Evolutionary conservation across 2,113 vertebrate genomes (phyloP), one percentile per base, ranked within the genome.

Genomic region (Lampris incognitus): DNA sequence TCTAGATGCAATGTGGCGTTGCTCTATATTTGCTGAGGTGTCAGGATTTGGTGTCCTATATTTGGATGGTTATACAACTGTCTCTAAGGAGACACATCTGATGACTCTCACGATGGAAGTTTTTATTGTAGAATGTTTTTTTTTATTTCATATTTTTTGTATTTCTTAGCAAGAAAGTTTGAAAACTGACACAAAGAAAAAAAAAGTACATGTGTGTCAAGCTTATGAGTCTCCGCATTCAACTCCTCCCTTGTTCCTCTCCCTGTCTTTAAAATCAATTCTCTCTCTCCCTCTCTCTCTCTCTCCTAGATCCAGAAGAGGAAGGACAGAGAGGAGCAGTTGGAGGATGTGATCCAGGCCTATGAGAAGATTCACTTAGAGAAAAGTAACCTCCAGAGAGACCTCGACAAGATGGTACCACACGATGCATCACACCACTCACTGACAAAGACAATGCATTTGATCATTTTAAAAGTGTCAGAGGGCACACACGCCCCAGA

Each of bases 281-380:
- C 48, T 79, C 0, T 81, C 67, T 62, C 61, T 76, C 50, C 44
- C 56, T 2, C 70, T 1, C 13, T 62, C 49, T 72, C 58, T 44
- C 51, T 49, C 2, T 72, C 60, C 24, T 85, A 98, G 97, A 93
- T 98, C 83, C 96, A 98, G 93, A 98, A 98, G 92, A 96, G 96
- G 75, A 98, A 98, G 79, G 97, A 98, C 88, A 91, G 96, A 0
- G 98, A 98, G 89, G 97, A 98, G 88, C 97, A 99, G 93, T 94
- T 98, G 85, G 96, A 97, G 78, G 97, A 98, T 79, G 97, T 99
- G 93, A 98, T 99, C 93, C 96, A 97, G 89, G 97, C 97, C 46
- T 99, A 98, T 0, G 97, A 99, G 94, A 99, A 99, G 89, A 96
- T 99, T n/a, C 97, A 98, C 9, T 95, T 97, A 92, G 98, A 99